phyloP scores from a whole-genome alignment of 2,797 vertebrate genomes.

The Schizothorax lantsangensis region DNA sequence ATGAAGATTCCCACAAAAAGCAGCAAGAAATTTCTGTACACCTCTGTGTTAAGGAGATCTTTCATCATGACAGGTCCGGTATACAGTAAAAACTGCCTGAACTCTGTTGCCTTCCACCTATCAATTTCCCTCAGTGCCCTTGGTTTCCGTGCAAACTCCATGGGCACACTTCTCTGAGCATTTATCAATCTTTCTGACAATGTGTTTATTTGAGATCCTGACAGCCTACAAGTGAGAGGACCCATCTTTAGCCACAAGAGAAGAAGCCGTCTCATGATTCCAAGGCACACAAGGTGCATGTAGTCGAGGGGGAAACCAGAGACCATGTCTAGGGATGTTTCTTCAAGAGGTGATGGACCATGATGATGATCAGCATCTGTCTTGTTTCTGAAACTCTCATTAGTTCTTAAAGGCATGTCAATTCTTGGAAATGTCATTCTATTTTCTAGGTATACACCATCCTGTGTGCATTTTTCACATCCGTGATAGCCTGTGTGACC shows the following conservation, averaged over 20 bases:
- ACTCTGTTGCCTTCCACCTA: constrained; percentile 24
- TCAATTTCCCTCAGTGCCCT: constrained; percentile 15
- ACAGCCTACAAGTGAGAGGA: not conserved
- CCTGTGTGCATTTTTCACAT: constrained; percentile 20
- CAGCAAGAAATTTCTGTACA: constrained; percentile 1
- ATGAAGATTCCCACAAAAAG: constrained; percentile 30
- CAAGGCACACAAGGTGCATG: not conserved
- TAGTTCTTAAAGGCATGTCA: not conserved
- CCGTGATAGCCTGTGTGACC: constrained; percentile 19
- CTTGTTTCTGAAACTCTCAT: constrained; percentile 1
- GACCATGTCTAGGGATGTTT: constrained; percentile 6
- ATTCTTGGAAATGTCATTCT: constrained; percentile 33
- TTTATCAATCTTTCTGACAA: not conserved
- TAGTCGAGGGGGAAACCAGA: not conserved
- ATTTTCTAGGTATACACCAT: constrained; percentile 15
- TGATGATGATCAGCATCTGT: constrained; percentile 16
- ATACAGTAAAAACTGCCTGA: constrained; percentile 15
- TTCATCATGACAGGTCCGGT: constrained; percentile 13
- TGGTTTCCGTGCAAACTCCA: constrained; percentile 27
- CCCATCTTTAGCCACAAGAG: constrained; percentile 12
- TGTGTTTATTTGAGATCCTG: not conserved
- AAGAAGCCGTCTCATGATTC: constrained; percentile 1
- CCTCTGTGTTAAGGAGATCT: not conserved
- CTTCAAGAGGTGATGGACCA: not conserved
- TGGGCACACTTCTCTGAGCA: not conserved